These are phyloP conservation scores for Pagrus major DNA, from an alignment of 2,113 vertebrate species.

Conservation along the genomic window DNA sequence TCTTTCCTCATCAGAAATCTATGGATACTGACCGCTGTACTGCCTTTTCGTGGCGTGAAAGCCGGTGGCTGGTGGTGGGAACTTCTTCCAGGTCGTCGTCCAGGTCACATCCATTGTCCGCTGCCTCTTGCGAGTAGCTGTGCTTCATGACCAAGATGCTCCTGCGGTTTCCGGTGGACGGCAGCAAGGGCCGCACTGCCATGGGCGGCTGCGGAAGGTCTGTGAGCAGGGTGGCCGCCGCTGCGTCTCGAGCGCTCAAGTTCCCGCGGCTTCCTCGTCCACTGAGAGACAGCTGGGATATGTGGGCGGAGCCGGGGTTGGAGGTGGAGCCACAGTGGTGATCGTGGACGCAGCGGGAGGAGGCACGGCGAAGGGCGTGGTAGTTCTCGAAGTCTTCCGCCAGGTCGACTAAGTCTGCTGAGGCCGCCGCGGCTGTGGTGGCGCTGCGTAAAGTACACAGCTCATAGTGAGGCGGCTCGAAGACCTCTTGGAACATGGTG, in stretches of 20 bases:
- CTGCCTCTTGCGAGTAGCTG: conserved; percentile 96
- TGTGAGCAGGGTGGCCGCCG: conserved; percentile 87
- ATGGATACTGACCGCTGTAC: conserved; percentile 99
- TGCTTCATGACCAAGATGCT: conserved; percentile 99
- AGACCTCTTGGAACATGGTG: conserved; percentile 98
- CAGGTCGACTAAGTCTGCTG: conserved; percentile 93
- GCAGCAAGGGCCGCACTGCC: conserved; percentile 89
- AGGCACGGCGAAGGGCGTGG: conserved; percentile 94
- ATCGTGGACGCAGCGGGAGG: conserved; percentile 96
- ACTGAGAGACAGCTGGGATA: conserved; percentile 86
- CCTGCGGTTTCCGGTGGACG: conserved; percentile 89
- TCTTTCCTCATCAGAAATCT: conserved; percentile 90
- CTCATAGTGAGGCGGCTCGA: conserved; percentile 97
- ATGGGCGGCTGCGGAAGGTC: conserved; percentile 89
- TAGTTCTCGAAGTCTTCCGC: conserved; percentile 96
- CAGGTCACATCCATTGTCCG: conserved; percentile 90
- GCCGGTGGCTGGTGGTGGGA: conserved; percentile 97
- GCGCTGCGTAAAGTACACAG: conserved; percentile 94
- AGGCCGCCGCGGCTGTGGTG: conserved; percentile 82
- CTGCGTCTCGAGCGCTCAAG: conserved; percentile 89
- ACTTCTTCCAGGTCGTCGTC: conserved; percentile 98
- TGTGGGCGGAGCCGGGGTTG: conserved; percentile 76
- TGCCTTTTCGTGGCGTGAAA: conserved; percentile 96
- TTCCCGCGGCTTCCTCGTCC: conserved; percentile 93
- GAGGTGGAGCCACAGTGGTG: conserved; percentile 95